phyloP scores from a whole-genome alignment of 1,140 invertebrate species.

The Dinothrombium tinctorium region DNA sequence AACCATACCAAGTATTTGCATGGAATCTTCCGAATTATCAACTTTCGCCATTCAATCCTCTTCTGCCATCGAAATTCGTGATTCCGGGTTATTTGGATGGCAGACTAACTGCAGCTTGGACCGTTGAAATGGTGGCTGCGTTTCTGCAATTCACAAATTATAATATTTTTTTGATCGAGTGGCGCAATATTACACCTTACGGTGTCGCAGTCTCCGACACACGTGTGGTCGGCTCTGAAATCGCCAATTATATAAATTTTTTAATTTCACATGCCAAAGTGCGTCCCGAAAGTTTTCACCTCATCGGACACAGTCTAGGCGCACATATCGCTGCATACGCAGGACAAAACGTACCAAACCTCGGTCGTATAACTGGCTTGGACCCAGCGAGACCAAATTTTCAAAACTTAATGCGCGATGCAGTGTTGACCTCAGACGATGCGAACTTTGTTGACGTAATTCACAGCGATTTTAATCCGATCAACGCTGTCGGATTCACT shows the following conservation, averaged over 20 bases:
- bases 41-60: background rate
- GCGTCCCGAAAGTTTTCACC: background rate
- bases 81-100: background rate
- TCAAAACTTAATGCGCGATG: no score
- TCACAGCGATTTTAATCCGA: conserved; percentile 37
- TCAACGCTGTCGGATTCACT: conserved; percentile 38
- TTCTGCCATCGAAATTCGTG: background rate
- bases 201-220: conserved; percentile 9
- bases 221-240: background rate
- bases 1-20: background rate
- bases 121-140: background rate
- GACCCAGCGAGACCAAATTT: no score
- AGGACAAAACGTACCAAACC: no score
- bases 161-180: background rate
- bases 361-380: no score
- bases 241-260: background rate
- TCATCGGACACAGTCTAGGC: no score
- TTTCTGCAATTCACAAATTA: background rate
- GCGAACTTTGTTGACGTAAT: conserved; percentile 65
- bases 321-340: no score
- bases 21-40: background rate
- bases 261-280: background rate
- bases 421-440: no score
- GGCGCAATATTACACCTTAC: conserved; percentile 28
- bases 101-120: background rate